Evolutionary conservation across 2,113 vertebrate species (phyloP), one percentile per base, ranked within the genome.

Genomic region (Girardinichthys multiradiatus): DNA sequence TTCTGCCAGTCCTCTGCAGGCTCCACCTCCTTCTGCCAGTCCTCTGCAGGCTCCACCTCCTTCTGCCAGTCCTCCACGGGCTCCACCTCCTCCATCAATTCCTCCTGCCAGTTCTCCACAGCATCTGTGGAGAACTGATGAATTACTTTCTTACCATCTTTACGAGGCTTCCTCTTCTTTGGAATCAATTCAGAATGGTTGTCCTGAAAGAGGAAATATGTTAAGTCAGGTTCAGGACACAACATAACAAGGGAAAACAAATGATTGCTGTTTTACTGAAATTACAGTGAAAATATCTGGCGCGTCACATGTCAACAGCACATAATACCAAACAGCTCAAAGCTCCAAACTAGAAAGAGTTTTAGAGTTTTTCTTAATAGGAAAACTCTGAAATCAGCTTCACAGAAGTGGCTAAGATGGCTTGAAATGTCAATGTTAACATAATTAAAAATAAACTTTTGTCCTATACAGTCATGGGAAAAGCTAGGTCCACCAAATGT

Each of bases 21-120:
- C 68, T 84, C 84, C 24, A 69, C 58, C 70, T 74, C 83, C 9
- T 87, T 83, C 4, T 31, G 11, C 37, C 12, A 31, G 8, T 67
- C 45, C 28, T 33, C 65, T 35, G 29, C 19, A 37, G 33, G 48
- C 77, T 68, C 80, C 27, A 76, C 35, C 17, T 42, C 42, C 29
- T 45, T 45, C 42, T 45, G 42, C 42, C 42, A 45, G 42, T 67
- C 65, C 11, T 30, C 29, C 59, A 33, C 19, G 35, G 29, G 30
- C 74, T 15, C 14, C n/a, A 35, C 31, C 31, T 72, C 65, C 10
- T 24, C 35, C 51, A 42, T 7, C n/a, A 33, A 28, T 28, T 72
- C 65, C 9, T 21, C 33, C 57, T 80, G 64, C 70, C 54, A 12
- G 3, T 64, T 64, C 6, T 79, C 62, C 58, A 30, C 15, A 45